phyloP scores from a whole-genome alignment of 53 echinoderm and acorn worm species.

The Actinopyga echinites region DNA sequence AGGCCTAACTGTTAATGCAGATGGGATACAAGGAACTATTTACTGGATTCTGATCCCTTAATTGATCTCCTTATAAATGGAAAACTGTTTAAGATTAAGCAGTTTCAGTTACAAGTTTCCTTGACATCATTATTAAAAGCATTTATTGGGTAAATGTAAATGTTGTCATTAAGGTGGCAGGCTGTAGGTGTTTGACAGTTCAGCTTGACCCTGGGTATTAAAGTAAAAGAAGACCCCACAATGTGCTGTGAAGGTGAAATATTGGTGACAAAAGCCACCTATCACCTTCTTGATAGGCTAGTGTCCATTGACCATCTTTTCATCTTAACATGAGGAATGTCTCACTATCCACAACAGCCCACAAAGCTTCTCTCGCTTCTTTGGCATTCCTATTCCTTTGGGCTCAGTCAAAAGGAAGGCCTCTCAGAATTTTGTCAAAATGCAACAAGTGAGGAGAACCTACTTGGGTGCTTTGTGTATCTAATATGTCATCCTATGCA shows the following conservation, averaged over 20 bases:
- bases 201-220: constrained; percentile 6
- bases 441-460: not conserved
- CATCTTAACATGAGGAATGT: constrained; percentile 29
- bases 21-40: too few relatives aligned
- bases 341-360: not conserved
- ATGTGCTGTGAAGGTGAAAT: constrained; percentile 6
- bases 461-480: not conserved
- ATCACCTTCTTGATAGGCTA: not conserved
- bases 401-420: not conserved
- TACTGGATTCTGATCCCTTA: too few relatives aligned
- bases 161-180: not conserved
- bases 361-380: constrained; percentile 2
- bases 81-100: too few relatives aligned
- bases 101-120: not conserved
- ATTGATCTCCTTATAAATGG: too few relatives aligned
- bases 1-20: too few relatives aligned
- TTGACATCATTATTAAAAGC: constrained; percentile 6
- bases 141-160: not conserved
- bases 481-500: constrained; percentile 27
- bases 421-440: too few relatives aligned
- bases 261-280: not conserved
- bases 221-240: constrained; percentile 16
- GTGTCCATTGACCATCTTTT: constrained; percentile 15
- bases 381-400: not conserved
- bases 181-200: constrained; percentile 11